Percentiles rank a stretch among this genome's conserved stretches.
Conservation (phyloP, 2,888 invertebrate species). For the Nycteola revayana region DNA sequence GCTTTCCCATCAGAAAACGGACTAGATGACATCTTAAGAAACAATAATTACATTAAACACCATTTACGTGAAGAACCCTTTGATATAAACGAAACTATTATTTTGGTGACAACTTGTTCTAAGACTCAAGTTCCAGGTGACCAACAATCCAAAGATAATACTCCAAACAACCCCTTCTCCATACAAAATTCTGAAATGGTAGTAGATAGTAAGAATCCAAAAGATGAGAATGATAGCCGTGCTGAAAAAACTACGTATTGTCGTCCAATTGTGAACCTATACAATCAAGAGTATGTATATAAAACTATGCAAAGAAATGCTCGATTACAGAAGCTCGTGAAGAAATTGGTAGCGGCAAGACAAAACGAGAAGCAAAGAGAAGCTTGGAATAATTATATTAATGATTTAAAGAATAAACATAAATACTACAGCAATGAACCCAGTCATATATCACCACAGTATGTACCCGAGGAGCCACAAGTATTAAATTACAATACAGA, state of each 20-base stretch:
- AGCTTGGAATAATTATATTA: conserved; percentile 61
- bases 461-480: conserved; percentile 17
- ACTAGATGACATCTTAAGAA: conserved; percentile 8
- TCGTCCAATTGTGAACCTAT: conserved; percentile 39
- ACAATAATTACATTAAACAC: conserved; percentile 6
- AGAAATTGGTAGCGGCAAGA: conserved; percentile 42
- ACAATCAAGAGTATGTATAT: conserved; percentile 43
- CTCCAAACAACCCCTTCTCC: neutral
- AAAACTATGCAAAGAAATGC: conserved; percentile 50
- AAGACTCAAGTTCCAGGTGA: neutral
- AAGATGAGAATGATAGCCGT: conserved; percentile 15
- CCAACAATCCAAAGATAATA: neutral
- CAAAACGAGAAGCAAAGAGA: conserved; percentile 51
- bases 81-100: neutral
- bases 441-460: conserved; percentile 20
- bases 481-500: conserved; percentile 30
- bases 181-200: neutral
- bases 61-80: conserved; percentile 3
- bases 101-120: conserved; percentile 2
- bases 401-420: conserved; percentile 53
- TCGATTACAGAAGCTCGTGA: conserved; percentile 47
- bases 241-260: conserved; percentile 53
- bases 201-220: neutral
- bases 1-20: conserved; percentile 5
- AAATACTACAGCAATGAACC: conserved; percentile 21